phyloP scores from a whole-genome alignment of 2,797 vertebrate genomes.

The Acrocephalus scirpaceus region DNA sequence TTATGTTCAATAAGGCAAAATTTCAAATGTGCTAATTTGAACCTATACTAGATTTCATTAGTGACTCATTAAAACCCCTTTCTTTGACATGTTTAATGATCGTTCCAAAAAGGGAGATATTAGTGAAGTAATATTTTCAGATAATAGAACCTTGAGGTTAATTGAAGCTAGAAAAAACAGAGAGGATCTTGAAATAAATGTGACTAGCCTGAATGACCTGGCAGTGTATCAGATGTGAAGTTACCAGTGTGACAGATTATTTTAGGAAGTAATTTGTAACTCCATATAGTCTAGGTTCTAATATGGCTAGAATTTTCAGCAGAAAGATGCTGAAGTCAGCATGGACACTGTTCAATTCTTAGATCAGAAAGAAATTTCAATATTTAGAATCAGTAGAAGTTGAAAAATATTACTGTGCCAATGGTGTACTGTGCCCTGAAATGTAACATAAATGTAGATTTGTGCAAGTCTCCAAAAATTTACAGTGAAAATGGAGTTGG shows the following conservation, averaged over 20 bases:
- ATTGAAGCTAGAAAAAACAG: background rate
- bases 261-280: background rate
- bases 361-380: background rate
- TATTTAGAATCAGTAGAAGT: background rate
- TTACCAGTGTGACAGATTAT: background rate
- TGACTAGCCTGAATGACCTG: background rate
- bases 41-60: background rate
- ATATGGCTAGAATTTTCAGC: background rate
- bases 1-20: background rate
- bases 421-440: background rate
- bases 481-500: background rate
- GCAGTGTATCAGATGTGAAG: background rate
- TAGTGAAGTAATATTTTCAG: background rate
- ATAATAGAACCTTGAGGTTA: background rate
- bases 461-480: background rate
- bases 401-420: background rate
- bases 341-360: background rate
- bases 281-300: background rate
- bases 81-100: background rate
- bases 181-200: background rate
- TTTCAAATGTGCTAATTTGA: background rate
- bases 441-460: background rate
- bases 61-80: background rate
- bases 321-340: background rate
- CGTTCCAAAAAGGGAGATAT: background rate